Percentiles rank a stretch among this genome's conserved stretches.
Conservation (phyloP, 35 echinoderm and acorn worm species). For the Eucidaris tribuloides region DNA sequence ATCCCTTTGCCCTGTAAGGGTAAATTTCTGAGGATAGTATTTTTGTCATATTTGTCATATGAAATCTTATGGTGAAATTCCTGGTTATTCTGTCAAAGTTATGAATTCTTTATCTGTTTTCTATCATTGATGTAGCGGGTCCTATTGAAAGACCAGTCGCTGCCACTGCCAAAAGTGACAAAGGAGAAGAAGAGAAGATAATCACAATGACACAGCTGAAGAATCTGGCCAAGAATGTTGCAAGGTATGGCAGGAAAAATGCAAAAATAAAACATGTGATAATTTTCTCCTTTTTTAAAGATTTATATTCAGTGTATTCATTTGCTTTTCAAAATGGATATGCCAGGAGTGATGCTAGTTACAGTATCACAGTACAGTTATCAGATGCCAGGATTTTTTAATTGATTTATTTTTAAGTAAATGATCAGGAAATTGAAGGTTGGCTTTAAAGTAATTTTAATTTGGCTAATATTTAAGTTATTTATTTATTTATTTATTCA, state of each 20-base stretch:
- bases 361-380: neutral
- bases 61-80: no score
- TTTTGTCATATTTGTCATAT: no score
- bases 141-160: neutral
- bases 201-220: constrained; percentile 75
- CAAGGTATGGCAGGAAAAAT: constrained; percentile 35
- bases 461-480: no score
- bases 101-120: no score
- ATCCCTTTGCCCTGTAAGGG: no score
- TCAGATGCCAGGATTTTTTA: neutral
- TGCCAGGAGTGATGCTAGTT: neutral
- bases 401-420: neutral
- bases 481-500: no score
- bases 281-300: neutral
- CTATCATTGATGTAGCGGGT: no score
- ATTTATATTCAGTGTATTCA: no score
- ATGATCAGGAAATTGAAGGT: neutral
- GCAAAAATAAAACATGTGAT: neutral
- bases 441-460: no score
- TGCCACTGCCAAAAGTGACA: neutral
- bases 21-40: no score
- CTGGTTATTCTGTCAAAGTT: no score
- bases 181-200: constrained; percentile 64
- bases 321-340: no score
- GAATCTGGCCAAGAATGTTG: constrained; percentile 92